phyloP scores from a whole-genome alignment of 1,140 invertebrate genomes.

The Dryas iulia region DNA sequence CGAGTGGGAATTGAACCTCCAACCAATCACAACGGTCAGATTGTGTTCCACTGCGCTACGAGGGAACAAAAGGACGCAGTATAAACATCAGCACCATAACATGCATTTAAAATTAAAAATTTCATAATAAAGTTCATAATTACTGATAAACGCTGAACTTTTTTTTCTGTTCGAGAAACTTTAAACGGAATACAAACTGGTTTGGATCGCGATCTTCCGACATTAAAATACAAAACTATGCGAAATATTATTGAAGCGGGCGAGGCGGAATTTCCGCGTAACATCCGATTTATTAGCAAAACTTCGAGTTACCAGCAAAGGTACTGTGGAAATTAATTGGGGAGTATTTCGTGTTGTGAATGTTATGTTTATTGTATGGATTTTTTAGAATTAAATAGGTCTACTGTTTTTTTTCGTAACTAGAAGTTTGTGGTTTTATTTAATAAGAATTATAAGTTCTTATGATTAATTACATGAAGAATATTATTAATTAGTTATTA shows the following conservation, averaged over 20 bases:
- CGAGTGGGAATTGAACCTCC: too few species aligned
- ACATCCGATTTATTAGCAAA: conserved; percentile 38
- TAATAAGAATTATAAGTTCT: too few species aligned
- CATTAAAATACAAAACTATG: conserved; percentile 40
- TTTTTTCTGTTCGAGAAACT: conserved; percentile 10
- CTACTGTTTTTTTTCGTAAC: not conserved
- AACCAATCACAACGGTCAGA: too few species aligned
- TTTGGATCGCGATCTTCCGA: conserved; percentile 19
- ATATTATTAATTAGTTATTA: too few species aligned
- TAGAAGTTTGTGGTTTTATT: too few species aligned
- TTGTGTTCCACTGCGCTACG: too few species aligned
- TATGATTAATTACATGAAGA: too few species aligned
- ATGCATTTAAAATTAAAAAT: not conserved
- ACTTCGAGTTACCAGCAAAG: conserved; percentile 11
- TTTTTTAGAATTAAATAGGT: too few species aligned
- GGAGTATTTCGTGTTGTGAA: not conserved
- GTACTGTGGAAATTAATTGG: conserved; percentile 1
- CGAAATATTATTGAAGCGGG: conserved; percentile 35
- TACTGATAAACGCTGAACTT: conserved; percentile 5
- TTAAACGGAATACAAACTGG: conserved; percentile 19
- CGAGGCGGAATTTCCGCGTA: conserved; percentile 31
- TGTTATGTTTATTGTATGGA: not conserved
- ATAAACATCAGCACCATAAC: too few species aligned
- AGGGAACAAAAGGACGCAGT: too few species aligned
- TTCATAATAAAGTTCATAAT: not conserved